Conservation (phyloP, 2,113 vertebrate genomes). For the Heterotilapia buettikoferi region DNA sequence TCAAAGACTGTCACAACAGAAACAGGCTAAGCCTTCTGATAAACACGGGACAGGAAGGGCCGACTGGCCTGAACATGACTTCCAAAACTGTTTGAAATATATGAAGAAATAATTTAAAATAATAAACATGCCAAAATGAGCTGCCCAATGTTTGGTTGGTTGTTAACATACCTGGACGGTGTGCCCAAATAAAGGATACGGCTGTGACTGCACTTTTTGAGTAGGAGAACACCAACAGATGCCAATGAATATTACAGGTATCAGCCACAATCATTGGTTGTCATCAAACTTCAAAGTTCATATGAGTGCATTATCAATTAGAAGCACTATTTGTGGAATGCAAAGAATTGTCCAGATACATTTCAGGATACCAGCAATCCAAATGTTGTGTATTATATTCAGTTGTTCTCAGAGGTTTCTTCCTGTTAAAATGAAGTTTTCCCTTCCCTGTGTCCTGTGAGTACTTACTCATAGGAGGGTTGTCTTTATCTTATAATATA, state of each 20-base stretch:
- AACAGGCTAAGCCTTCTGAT: not conserved
- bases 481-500: not conserved
- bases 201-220: not conserved
- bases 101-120: not conserved
- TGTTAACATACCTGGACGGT: not conserved
- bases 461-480: not conserved
- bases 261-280: not conserved
- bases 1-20: not conserved
- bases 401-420: not conserved
- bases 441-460: not conserved
- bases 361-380: not conserved
- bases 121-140: not conserved
- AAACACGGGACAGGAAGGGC: not conserved
- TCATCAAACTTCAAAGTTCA: not conserved
- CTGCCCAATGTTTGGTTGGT: not conserved
- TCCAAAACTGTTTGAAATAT: not conserved
- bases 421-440: not conserved
- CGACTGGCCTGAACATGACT: not conserved
- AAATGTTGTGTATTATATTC: not conserved
- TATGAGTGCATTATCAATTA: fast-evolving
- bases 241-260: not conserved
- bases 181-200: not conserved
- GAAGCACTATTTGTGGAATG: not conserved
- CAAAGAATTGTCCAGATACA: not conserved
- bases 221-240: not conserved